These are phyloP conservation scores for Drosophila paranaensis DNA, from an alignment of 2,888 invertebrate genomes.

Conservation along the genomic window DNA sequence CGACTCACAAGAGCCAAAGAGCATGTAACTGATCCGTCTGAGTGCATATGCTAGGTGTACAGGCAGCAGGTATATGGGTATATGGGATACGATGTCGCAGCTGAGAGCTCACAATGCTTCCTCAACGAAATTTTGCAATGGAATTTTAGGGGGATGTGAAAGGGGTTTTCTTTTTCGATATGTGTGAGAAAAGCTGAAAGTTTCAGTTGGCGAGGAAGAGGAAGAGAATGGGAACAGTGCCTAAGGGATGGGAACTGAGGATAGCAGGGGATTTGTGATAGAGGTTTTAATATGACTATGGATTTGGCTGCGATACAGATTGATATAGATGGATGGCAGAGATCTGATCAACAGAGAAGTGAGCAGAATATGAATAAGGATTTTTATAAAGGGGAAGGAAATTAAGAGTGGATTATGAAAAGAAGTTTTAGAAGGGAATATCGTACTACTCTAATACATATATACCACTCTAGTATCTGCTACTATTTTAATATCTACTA, in stretches of 20 bases:
- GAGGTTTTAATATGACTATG: no score
- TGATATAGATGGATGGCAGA: no score
- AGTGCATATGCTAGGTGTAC: conserved; percentile 49
- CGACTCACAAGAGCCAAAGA: conserved; percentile 16
- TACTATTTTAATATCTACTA: neutral
- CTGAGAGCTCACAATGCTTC: conserved; percentile 51
- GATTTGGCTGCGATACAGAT: no score
- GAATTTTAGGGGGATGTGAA: neutral
- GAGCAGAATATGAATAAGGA: no score
- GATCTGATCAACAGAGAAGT: no score
- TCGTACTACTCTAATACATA: no score
- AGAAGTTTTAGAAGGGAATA: no score
- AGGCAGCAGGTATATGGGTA: neutral
- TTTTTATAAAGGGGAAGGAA: no score
- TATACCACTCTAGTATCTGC: no score
- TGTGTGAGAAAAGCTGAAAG: conserved; percentile 36
- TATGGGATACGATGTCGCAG: conserved; percentile 28
- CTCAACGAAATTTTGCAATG: conserved; percentile 44
- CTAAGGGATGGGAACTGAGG: neutral
- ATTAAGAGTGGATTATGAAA: no score
- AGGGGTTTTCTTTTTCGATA: neutral
- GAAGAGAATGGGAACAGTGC: no score
- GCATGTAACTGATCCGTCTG: conserved; percentile 69
- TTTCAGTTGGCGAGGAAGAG: neutral
- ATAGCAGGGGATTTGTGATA: neutral